Evolutionary conservation across 2,113 vertebrate species (phyloP).

Genomic region (Bettongia penicillata): DNA sequence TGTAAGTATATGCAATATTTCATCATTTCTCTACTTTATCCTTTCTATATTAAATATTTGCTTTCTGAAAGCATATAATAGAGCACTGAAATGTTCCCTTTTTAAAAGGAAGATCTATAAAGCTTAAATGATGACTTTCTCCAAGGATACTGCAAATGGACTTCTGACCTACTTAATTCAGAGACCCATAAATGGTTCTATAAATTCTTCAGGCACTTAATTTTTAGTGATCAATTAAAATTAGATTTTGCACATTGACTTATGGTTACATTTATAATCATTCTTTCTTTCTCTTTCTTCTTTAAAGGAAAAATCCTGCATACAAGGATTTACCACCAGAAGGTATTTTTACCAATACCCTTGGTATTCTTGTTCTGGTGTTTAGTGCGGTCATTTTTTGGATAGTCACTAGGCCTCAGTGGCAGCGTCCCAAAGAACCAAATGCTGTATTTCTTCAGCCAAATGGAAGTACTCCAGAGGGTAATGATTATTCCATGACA

Average conservation of each 20-base stretch:
- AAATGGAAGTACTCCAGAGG: conserved; percentile 69
- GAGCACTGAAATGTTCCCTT: neutral
- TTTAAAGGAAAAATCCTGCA: conserved; percentile 57
- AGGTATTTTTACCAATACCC: conserved; percentile 90
- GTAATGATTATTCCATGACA: conserved; percentile 76
- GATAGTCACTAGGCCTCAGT: conserved; percentile 91
- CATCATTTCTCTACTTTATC: conserved; percentile 39
- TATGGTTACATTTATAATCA: conserved; percentile 53
- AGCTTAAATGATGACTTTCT: neutral
- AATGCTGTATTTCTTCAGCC: conserved; percentile 70
- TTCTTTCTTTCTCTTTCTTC: neutral
- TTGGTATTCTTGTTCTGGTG: conserved; percentile 90
- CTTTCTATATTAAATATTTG: conserved; percentile 44
- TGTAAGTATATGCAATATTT: conserved; percentile 89
- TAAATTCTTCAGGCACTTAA: neutral
- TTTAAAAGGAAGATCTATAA: neutral
- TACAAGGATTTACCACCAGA: conserved; percentile 92
- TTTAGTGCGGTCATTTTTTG: conserved; percentile 92
- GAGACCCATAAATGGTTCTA: neutral
- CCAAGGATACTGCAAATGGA: neutral
- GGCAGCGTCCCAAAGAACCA: conserved; percentile 92
- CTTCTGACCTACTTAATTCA: neutral
- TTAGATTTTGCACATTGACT: neutral
- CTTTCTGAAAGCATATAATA: conserved; percentile 47
- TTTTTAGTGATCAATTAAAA: conserved; percentile 40